A percentile compares a stretch with the other conserved stretches of the same genome.
Evolutionary conservation across 2,113 vertebrate genomes (phyloP).

Genomic region (Osmerus mordax): DNA sequence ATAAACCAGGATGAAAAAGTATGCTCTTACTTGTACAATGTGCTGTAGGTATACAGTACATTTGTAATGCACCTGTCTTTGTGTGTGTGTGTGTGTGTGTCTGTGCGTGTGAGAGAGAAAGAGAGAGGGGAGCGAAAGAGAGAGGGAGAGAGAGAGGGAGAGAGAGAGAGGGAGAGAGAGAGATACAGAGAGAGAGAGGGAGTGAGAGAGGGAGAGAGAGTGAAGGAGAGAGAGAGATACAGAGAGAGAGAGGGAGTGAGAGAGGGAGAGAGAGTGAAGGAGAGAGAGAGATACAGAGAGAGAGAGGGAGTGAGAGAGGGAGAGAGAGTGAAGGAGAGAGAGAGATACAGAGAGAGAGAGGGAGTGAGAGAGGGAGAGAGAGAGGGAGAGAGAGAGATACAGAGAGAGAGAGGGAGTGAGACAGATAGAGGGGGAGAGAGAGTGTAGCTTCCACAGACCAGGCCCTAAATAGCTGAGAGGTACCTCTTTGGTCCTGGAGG

Average conservation of each 20-base stretch:
- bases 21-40: too few relatives aligned
- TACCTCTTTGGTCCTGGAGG: slow-evolving; percentile 57
- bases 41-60: too few relatives aligned
- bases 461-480: slow-evolving; percentile 63
- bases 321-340: background rate
- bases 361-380: background rate
- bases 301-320: slow-evolving; percentile 31
- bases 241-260: background rate
- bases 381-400: background rate
- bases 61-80: too few relatives aligned
- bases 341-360: background rate
- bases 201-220: background rate
- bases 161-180: too few relatives aligned
- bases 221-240: too few relatives aligned
- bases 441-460: background rate
- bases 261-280: slow-evolving; percentile 47
- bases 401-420: background rate
- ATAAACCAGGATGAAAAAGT: too few relatives aligned
- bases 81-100: background rate
- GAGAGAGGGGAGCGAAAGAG: too few relatives aligned
- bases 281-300: slow-evolving; percentile 48
- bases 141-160: too few relatives aligned
- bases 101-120: slow-evolving; percentile 25
- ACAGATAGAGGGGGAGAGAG: background rate
- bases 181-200: too few relatives aligned